Evolutionary conservation across 2,888 invertebrate species (phyloP), one percentile per base, ranked within the genome.

Genomic region (Mongoloraphidia duomilia): DNA sequence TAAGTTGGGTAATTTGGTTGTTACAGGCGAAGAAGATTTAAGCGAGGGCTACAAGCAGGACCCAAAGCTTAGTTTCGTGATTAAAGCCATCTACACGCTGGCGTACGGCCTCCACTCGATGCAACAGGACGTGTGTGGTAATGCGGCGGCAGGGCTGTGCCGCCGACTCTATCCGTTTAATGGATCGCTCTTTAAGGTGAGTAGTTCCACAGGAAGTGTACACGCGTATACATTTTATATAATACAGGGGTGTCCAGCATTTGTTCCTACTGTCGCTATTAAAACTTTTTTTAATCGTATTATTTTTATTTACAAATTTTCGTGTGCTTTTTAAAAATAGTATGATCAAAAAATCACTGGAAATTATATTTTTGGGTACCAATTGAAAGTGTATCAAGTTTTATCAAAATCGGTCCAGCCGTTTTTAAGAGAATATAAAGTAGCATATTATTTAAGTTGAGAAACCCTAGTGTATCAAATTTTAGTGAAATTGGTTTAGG

Each of bases 51-150:
- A 80, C 65, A 74, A 74, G 48, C 82, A 82, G 63, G 87, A 88
- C 65, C 79, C 85, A 13, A 87, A 87, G 66, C 73, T 87, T 63
- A 82, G 82, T 56, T 83, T 86, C 62, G 84, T 87, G 38, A 80
- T 82, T 60, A 85, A 85, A 64, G 82, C 86, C 3, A 77, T 86
- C 55, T 79, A 80, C 67, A 81, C 83, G 3, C 76, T 86, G 66
- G 86, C 84, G 8, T 73, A 80, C 61, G 87, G 81, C 9, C 69
- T 87, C 45, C 79, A 84, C 62, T 74, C 73, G 58, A 81, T 85
- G 81, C 77, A 79, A 54, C 69, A 71, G 56, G 77, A 77, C 52
- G 61, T 78, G 49, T 85, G 84, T 62, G 73, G 81, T 43, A 61
- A 62, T 49, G 65, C 66, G 38, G 62, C 63, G 37, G 56, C 61